Evolutionary conservation across 1,140 invertebrate genomes (phyloP).

Genomic region (Neotoxoptera formosana): DNA sequence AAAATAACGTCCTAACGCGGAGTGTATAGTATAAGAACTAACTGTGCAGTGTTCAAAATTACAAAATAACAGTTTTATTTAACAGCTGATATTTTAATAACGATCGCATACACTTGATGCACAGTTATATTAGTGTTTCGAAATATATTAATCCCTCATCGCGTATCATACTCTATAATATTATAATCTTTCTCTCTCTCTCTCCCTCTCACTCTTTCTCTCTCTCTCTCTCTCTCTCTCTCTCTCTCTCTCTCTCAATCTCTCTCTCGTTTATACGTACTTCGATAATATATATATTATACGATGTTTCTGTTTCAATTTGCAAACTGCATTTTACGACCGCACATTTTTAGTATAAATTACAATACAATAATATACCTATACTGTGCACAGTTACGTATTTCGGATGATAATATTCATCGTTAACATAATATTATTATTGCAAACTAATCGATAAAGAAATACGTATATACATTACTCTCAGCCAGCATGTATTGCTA

Average conservation of each 20-base stretch:
- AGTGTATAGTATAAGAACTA: neutral
- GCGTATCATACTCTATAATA: neutral
- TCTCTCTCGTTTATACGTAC: neutral
- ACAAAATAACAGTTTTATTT: neutral
- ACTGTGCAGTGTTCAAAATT: neutral
- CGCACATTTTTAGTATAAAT: neutral
- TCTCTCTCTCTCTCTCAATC: neutral
- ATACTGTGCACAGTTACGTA: neutral
- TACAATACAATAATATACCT: neutral
- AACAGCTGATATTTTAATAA: conserved; percentile 19
- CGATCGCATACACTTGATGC: neutral
- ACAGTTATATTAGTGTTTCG: neutral
- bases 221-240: no score
- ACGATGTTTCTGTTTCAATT: neutral
- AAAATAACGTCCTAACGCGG: neutral
- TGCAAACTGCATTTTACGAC: neutral
- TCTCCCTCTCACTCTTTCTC: no score
- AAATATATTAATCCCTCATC: conserved; percentile 1
- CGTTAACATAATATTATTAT: conserved; percentile 17
- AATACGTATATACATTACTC: conserved; percentile 24
- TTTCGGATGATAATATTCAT: neutral
- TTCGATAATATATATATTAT: no score
- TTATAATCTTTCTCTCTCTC: no score
- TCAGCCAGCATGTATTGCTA: conserved; percentile 34
- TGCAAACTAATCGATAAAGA: conserved; percentile 43